Evolutionary conservation across 2,113 vertebrate species (phyloP), one percentile per base, ranked within the genome.

Genomic region (Australoheros scitulus): DNA sequence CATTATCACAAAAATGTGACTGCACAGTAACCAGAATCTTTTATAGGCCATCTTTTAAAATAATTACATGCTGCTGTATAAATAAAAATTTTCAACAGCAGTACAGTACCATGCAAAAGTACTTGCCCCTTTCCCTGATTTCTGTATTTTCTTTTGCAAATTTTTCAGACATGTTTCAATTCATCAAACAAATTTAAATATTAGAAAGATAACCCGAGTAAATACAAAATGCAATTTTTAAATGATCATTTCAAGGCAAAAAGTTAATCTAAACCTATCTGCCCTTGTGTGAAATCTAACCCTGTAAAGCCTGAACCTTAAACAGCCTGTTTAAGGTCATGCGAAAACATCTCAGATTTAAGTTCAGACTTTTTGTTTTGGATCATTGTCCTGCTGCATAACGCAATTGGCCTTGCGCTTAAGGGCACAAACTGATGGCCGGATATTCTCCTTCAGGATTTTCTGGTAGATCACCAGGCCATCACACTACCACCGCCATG

Each of bases 71-170:
- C 13, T 5, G 1, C 6, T 32, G 26, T n/a, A 18, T 13, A 55
- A 50, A 52, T 70, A 50, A 32, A 70, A 29, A 2, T n/a, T 34
- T 55, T 32, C 47, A 72, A 72, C 17, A 20, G 47, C 65, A 55
- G 24, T 52, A 17, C 14, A 47, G 22, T 68, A 14, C 5, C 26
- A 15, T 68, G 63, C 47, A 65, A 65, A 43, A 24, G 2, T 65
- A 41, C n/a, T 1, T 0, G 11, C 20, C 4, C 38, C 38, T 43
- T 65, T 0, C 7, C 34, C 38, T 47, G 22, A 65, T 47, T 43
- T 65, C 38, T 43, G 2, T 18, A 15, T 15, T 52, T 52, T 17
- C n/a, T n/a, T 5, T 50, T 43, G 36, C 63, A 24, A 24, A 43
- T 43, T 65, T 22, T 1, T 47, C 22, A 17, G 43, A 65, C 43